phyloP scores from a whole-genome alignment of 2,888 invertebrate genomes.

The Megastigmus dorsalis region DNA sequence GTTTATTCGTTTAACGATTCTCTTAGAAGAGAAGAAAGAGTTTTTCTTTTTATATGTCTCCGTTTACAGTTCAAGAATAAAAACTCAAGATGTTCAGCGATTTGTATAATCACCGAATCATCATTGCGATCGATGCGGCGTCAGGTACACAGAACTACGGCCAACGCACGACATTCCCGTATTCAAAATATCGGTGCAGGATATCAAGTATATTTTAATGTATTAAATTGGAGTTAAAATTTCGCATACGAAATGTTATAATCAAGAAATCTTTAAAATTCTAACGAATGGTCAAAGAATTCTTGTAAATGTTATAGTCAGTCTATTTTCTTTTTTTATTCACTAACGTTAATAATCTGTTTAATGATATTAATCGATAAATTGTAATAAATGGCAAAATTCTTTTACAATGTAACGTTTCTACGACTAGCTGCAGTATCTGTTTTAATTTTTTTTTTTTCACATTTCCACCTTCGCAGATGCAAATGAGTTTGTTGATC shows the following conservation, averaged over 20 bases:
- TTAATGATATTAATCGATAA: too few relatives aligned
- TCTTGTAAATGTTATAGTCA: too few relatives aligned
- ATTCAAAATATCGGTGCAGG: not conserved
- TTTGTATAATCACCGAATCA: slow-evolving; percentile 57
- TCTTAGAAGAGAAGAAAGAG: slow-evolving; percentile 16
- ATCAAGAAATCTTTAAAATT: too few relatives aligned
- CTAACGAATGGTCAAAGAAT: too few relatives aligned
- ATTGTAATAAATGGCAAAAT: too few relatives aligned
- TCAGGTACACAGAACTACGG: slow-evolving; percentile 69
- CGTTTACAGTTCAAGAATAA: not conserved
- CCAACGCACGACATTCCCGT: slow-evolving; percentile 57
- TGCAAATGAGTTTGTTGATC: not conserved
- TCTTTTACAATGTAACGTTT: slow-evolving; percentile 36
- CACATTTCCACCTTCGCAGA: not conserved
- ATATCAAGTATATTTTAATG: too few relatives aligned
- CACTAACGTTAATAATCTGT: too few relatives aligned
- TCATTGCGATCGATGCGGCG: slow-evolving; percentile 60
- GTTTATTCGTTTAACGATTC: not conserved
- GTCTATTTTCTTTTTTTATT: too few relatives aligned
- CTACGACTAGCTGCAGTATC: not conserved
- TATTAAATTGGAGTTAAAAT: too few relatives aligned
- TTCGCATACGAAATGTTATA: too few relatives aligned
- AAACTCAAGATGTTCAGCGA: slow-evolving; percentile 21
- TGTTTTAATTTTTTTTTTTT: too few relatives aligned
- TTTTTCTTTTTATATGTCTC: slow-evolving; percentile 11